These are phyloP conservation scores for Pseudoatta argentina DNA, from an alignment of 1,140 invertebrate species.

Conservation along the genomic window DNA sequence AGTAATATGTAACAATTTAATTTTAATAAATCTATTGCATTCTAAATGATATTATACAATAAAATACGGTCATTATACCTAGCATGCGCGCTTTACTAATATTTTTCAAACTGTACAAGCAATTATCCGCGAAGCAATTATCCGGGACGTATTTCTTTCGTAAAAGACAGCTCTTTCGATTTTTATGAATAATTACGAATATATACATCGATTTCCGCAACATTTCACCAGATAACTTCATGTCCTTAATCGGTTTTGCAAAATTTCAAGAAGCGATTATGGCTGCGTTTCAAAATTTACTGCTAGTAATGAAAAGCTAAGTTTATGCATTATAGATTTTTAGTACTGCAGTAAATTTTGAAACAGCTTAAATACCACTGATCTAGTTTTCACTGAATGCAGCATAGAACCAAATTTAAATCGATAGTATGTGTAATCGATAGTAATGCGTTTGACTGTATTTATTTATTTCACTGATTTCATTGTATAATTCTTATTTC, in stretches of 20 bases:
- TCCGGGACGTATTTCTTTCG: neutral
- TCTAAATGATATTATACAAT: neutral
- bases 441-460: too few species aligned
- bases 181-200: slow-evolving; percentile 32
- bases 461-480: too few species aligned
- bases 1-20: neutral
- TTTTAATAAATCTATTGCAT: neutral
- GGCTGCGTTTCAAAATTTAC: too few species aligned
- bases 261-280: neutral
- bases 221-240: neutral
- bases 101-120: slow-evolving; percentile 2
- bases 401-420: too few species aligned
- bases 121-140: slow-evolving; percentile 23
- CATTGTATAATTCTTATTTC: too few species aligned
- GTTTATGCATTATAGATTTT: too few species aligned
- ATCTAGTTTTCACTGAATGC: too few species aligned
- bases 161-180: slow-evolving; percentile 2
- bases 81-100: neutral
- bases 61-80: neutral
- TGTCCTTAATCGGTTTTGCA: neutral
- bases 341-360: too few species aligned
- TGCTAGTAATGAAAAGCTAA: too few species aligned
- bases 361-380: too few species aligned
- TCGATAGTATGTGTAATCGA: too few species aligned
- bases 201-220: neutral